Evolutionary conservation across 2,113 vertebrate species (phyloP).

Genomic region (Fregetta grallaria): DNA sequence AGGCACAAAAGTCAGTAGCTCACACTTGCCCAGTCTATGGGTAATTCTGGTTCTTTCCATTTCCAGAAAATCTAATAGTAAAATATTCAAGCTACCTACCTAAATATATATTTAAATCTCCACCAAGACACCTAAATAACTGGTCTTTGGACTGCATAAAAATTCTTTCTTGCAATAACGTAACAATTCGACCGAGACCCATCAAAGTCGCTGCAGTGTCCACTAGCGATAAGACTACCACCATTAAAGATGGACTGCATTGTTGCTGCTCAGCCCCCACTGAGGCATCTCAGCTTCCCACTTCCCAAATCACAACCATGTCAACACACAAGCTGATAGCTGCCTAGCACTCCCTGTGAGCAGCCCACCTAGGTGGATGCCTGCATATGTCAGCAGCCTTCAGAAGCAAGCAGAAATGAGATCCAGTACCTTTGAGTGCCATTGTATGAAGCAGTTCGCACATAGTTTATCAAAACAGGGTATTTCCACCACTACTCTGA

Average conservation of each 20-base stretch:
- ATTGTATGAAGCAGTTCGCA: background rate
- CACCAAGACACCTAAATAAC: background rate
- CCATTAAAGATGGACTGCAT: background rate
- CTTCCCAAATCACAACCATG: background rate
- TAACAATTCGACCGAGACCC: background rate
- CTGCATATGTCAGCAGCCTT: background rate
- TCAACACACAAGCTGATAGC: background rate
- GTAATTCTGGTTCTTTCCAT: background rate
- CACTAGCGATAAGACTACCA: background rate
- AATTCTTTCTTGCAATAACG: background rate
- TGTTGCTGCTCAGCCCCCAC: background rate
- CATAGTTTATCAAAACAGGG: background rate
- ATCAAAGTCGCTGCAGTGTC: background rate
- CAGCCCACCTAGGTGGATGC: background rate
- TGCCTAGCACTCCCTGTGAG: background rate
- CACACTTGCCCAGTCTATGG: background rate
- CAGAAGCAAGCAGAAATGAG: background rate
- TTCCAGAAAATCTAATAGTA: conserved; percentile 79
- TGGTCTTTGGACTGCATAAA: background rate
- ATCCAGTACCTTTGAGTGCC: background rate
- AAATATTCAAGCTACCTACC: background rate
- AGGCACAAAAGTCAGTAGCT: background rate
- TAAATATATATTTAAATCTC: background rate
- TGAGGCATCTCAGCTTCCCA: background rate
- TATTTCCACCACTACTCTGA: background rate